Conservation (phyloP, 2,797 vertebrate species). For the Morelia viridis region DNA sequence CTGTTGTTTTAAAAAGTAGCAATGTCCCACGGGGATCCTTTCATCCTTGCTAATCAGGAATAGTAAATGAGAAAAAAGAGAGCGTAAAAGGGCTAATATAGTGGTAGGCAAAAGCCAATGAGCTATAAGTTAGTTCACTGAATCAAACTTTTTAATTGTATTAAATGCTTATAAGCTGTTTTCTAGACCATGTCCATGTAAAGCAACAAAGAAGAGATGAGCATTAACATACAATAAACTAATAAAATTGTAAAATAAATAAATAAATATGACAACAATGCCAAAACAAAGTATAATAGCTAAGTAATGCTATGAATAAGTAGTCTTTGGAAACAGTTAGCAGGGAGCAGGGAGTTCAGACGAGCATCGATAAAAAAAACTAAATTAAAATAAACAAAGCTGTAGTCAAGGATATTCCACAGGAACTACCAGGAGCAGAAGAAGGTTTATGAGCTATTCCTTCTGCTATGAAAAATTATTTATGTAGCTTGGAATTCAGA, state of each 20-base stretch:
- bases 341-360: rapidly evolving
- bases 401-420: neutral
- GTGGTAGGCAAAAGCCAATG: neutral
- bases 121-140: neutral
- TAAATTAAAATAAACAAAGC: neutral
- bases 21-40: neutral
- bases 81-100: neutral
- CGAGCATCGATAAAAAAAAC: constrained; percentile 23
- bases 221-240: no score
- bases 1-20: neutral
- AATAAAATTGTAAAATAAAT: neutral
- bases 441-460: neutral
- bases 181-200: neutral
- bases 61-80: neutral
- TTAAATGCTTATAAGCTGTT: neutral
- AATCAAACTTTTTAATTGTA: neutral
- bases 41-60: neutral
- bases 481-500: neutral
- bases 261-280: neutral
- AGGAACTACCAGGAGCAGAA: neutral
- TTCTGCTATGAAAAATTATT: neutral
- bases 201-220: no score
- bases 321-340: neutral
- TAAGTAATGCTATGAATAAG: neutral
- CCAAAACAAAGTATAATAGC: neutral